Evolutionary conservation across 2,113 vertebrate genomes (phyloP), one percentile per base, ranked within the genome.

Genomic region (Xiphophorus maculatus): DNA sequence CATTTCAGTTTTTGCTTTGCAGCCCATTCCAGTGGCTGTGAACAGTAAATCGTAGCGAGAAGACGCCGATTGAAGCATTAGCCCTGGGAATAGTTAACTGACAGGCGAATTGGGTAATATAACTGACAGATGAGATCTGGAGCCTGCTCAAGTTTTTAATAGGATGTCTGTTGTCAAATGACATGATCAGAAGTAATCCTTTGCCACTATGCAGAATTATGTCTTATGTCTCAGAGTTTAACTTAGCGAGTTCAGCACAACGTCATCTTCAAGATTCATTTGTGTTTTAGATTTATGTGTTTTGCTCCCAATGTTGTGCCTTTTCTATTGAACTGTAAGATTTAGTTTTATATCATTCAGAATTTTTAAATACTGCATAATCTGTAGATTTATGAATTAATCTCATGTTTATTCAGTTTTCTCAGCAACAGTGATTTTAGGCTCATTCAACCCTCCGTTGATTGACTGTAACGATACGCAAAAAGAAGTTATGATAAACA

Each of bases 11-110:
- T 54, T 87, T 79, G 80, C 85, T 84, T n/a, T 73, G 87, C 85
- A 78, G 83, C 88, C 84, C 88, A 74, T 88, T 89, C 65, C 76
- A 64, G 85, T 82, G 30, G 79, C 87, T 84, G 73, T 77, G 82
- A 92, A 85, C 79, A 87, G 89, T 89, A 89, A 90, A 90, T 84
- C 77, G 84, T 89, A 90, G 90, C 88, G 88, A 87, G 84, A 71
- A 80, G 85, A 81, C 75, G 69, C 79, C 89, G 91, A 90, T 91
- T 83, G 81, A 86, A 86, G 86, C 81, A 75, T 83, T 78, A 73
- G 88, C 84, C 86, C 88, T 77, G 81, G 89, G 87, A 87, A 87
- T 81, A 77, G 75, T 87, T 89, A 89, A 91, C 84, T 85, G 88
- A 89, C 54, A 75, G 84, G 75, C 86, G 82, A 81, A 86, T 81